Evolutionary conservation across 1,140 invertebrate species (phyloP).

Genomic region (Leptinotarsa undecemlineata): DNA sequence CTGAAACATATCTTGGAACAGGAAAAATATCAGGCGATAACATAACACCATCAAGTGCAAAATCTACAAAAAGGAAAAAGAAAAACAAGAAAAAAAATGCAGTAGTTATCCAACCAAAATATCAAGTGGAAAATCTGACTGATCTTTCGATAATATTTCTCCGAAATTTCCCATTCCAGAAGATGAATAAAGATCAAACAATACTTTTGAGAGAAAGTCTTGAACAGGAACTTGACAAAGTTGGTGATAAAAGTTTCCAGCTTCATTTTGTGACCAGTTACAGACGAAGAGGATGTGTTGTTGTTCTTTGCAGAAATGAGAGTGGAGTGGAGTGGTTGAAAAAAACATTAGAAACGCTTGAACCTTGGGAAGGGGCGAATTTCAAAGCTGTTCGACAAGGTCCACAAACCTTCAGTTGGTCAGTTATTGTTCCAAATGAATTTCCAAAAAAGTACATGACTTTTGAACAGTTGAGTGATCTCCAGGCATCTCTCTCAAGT

Average conservation of each 20-base stretch:
- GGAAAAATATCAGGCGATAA: too few species aligned
- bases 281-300: background rate
- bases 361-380: slow-evolving; percentile 1
- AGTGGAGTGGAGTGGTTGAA: background rate
- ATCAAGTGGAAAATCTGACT: background rate
- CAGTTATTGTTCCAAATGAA: background rate
- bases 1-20: too few species aligned
- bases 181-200: background rate
- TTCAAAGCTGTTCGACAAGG: slow-evolving; percentile 8
- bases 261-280: background rate
- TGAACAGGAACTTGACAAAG: slow-evolving; percentile 2
- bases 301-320: slow-evolving; percentile 5
- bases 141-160: background rate
- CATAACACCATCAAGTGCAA: background rate
- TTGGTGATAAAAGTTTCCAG: slow-evolving; percentile 1
- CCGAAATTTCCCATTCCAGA: slow-evolving; percentile 4
- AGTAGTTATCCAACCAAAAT: background rate
- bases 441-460: slow-evolving; percentile 9
- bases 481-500: slow-evolving; percentile 1
- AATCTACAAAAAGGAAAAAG: background rate
- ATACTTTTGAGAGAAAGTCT: slow-evolving; percentile 2
- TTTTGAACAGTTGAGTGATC: background rate
- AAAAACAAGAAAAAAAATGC: background rate
- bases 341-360: background rate
- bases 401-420: background rate